phyloP scores from a whole-genome alignment of 2,113 vertebrate genomes.

The Entosphenus tridentatus region DNA sequence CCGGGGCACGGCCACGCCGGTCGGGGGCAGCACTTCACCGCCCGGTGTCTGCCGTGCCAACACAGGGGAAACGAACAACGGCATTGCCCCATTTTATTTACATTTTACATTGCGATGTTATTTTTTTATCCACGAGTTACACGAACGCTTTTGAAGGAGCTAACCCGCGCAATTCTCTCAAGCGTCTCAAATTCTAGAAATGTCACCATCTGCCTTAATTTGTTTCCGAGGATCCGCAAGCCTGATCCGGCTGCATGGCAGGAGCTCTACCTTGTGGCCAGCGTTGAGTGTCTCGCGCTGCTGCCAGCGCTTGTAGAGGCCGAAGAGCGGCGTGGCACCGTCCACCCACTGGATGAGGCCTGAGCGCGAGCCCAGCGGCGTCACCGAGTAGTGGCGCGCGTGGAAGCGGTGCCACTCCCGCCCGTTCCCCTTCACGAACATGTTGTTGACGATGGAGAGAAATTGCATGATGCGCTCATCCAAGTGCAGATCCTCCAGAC shows the following conservation, averaged over 20 bases:
- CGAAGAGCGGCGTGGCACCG: slow-evolving; percentile 77
- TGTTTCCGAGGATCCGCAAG: no score
- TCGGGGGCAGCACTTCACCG: slow-evolving; percentile 23
- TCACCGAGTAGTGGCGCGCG: slow-evolving; percentile 82
- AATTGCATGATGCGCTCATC: slow-evolving; percentile 99
- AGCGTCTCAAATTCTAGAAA: no score
- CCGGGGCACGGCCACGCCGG: slow-evolving; percentile 65
- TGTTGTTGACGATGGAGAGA: slow-evolving; percentile 88
- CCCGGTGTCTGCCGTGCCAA: no score
- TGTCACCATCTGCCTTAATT: no score
- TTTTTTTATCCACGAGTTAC: no score
- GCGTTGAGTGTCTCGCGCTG: slow-evolving; percentile 69
- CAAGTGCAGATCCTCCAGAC: slow-evolving; percentile 78
- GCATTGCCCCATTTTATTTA: no score
- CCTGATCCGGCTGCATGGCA: no score
- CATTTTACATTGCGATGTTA: no score
- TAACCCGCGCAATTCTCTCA: no score
- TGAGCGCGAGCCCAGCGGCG: slow-evolving; percentile 71
- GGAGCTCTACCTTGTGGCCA: slow-evolving; percentile 50
- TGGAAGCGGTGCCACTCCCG: slow-evolving; percentile 71
- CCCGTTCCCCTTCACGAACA: slow-evolving; percentile 57
- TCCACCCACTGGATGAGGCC: slow-evolving; percentile 98
- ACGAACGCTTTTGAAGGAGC: no score
- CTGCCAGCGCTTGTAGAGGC: slow-evolving; percentile 95
- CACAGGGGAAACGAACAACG: no score